Conservation (phyloP, 2,113 vertebrate species). For the Andinoacara biseriatus region DNA sequence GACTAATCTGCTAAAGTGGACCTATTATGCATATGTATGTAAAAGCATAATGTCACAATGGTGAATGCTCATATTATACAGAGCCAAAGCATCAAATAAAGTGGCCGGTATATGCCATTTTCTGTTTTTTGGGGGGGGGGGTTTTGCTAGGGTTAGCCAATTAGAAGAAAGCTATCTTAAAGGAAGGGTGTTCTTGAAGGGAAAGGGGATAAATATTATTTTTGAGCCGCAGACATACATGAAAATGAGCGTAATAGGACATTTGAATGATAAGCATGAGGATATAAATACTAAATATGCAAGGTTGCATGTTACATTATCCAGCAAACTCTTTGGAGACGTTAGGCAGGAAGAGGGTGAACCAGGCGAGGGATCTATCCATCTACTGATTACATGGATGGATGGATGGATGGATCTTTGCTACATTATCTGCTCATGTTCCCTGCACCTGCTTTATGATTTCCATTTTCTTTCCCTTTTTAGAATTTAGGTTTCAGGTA, state of each 20-base stretch:
- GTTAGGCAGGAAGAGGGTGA: not conserved
- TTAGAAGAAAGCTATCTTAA: not conserved
- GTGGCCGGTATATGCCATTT: not conserved
- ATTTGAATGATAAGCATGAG: not conserved
- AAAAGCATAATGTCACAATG: too few relatives aligned
- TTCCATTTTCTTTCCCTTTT: not conserved
- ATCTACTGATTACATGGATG: not conserved
- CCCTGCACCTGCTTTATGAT: not conserved
- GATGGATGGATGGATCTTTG: not conserved
- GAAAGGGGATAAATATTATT: fast-evolving
- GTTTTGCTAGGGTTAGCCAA: not conserved
- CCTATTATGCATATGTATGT: too few relatives aligned
- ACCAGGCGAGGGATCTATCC: not conserved
- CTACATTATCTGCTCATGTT: too few relatives aligned
- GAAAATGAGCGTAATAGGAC: not conserved
- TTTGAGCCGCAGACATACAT: not conserved
- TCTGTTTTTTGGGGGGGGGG: not conserved
- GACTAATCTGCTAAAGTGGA: too few relatives aligned
- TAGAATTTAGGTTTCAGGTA: not conserved
- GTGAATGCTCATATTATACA: too few relatives aligned
- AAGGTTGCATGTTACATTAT: not conserved
- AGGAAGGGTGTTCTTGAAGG: not conserved
- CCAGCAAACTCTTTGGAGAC: not conserved
- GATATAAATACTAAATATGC: not conserved
- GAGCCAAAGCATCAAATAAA: too few relatives aligned